Conservation (phyloP, 2,797 vertebrate species). For the Muraenolepis orangiensis region DNA sequence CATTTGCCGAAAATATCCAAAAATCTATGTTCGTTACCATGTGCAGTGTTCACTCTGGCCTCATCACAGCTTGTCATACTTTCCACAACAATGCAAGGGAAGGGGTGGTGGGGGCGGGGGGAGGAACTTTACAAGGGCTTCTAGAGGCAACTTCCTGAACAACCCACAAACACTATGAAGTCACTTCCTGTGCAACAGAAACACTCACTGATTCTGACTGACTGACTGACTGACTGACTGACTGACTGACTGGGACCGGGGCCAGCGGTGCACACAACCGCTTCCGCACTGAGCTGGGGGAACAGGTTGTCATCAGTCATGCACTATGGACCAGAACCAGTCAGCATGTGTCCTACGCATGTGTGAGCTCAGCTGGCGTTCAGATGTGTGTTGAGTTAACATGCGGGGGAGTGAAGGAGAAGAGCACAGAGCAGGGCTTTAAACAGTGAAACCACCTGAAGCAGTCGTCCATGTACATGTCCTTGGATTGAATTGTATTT, state of each 20-base stretch:
- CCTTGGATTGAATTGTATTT: neutral
- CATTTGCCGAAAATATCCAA: neutral
- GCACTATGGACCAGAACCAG: neutral
- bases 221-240: no score
- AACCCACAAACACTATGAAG: constrained; percentile 52
- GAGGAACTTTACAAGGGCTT: constrained; percentile 55
- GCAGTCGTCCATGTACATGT: neutral
- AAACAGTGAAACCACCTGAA: neutral
- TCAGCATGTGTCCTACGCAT: neutral
- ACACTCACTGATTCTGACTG: neutral
- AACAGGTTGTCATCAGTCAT: neutral
- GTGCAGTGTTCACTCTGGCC: constrained; percentile 12
- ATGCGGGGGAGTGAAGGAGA: no score
- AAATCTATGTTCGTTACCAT: neutral
- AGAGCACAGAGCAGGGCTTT: neutral
- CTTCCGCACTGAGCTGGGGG: neutral
- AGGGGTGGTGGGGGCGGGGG: no score
- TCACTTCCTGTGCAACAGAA: constrained; percentile 64
- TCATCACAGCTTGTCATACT: constrained; percentile 25
- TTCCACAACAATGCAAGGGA: constrained; percentile 62
- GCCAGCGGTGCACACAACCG: neutral
- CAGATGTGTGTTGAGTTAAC: neutral
- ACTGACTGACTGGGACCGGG: constrained; percentile 27
- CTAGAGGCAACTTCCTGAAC: constrained; percentile 60
- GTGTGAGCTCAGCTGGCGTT: neutral